A percentile compares a stretch with the other conserved stretches of the same genome.
Conservation (phyloP, 2,797 vertebrate genomes). For the Manis pentadactyla region DNA sequence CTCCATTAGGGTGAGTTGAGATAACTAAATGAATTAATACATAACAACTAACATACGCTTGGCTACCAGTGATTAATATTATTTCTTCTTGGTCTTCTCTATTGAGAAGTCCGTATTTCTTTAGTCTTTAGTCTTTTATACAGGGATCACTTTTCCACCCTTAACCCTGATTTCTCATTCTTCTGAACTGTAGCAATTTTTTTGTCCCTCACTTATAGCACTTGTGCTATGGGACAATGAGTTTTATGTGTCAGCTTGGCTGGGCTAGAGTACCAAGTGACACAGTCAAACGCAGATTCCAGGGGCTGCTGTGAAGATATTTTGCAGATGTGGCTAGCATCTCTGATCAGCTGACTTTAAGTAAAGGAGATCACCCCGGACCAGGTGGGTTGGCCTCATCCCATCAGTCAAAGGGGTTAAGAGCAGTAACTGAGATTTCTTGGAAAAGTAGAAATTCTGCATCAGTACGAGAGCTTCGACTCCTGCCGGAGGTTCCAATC, state of each 20-base stretch:
- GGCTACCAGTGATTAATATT: not conserved
- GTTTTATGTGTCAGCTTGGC: not conserved
- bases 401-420: not conserved
- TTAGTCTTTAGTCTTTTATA: not conserved
- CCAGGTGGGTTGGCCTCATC: not conserved
- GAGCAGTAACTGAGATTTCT: not conserved
- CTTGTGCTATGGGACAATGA: not conserved
- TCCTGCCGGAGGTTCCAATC: not conserved
- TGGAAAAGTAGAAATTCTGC: not conserved
- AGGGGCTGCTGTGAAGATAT: not conserved
- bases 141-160: not conserved
- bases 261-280: not conserved
- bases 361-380: not conserved
- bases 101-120: not conserved
- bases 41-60: not conserved
- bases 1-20: not conserved
- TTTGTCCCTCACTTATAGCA: not conserved
- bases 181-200: not conserved
- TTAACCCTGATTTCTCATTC: not conserved
- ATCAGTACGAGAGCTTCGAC: not conserved
- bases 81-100: not conserved
- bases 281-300: not conserved
- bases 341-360: not conserved
- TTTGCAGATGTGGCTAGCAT: not conserved
- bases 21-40: not conserved